These are phyloP conservation scores for Albula glossodonta DNA, from an alignment of 2,113 vertebrate genomes.

Conservation along the genomic window DNA sequence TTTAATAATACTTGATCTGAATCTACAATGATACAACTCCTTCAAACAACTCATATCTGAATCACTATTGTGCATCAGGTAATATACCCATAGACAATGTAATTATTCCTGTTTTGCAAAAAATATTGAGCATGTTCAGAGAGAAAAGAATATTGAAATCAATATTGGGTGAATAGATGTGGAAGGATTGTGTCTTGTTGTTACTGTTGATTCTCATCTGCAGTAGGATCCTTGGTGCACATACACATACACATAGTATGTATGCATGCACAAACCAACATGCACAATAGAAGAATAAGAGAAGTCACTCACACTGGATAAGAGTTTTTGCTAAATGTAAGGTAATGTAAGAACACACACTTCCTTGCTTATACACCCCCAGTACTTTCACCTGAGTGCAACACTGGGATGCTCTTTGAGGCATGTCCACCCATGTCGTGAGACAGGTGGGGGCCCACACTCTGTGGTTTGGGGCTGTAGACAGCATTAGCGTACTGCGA, in stretches of 20 bases:
- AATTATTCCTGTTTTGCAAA: neutral
- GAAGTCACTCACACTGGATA: neutral
- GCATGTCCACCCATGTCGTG: no score
- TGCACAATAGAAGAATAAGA: neutral
- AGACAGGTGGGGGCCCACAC: no score
- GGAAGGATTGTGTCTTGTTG: neutral
- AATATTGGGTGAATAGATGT: neutral
- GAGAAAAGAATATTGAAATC: no score
- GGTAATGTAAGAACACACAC: no score
- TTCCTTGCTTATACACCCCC: no score
- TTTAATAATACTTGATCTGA: no score
- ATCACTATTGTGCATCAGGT: no score
- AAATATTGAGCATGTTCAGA: neutral
- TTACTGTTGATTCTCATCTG: neutral
- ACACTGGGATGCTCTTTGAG: no score
- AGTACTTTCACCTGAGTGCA: no score
- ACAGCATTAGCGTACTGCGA: neutral
- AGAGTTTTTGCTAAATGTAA: no score
- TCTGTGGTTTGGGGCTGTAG: neutral
- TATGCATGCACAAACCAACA: constrained; percentile 2
- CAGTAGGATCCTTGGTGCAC: neutral
- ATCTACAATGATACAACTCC: neutral
- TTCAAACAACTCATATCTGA: no score
- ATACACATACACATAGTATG: constrained; percentile 33
- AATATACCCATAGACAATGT: no score